Conservation (phyloP, 2,888 invertebrate genomes). For the Ditula angustiorana region DNA sequence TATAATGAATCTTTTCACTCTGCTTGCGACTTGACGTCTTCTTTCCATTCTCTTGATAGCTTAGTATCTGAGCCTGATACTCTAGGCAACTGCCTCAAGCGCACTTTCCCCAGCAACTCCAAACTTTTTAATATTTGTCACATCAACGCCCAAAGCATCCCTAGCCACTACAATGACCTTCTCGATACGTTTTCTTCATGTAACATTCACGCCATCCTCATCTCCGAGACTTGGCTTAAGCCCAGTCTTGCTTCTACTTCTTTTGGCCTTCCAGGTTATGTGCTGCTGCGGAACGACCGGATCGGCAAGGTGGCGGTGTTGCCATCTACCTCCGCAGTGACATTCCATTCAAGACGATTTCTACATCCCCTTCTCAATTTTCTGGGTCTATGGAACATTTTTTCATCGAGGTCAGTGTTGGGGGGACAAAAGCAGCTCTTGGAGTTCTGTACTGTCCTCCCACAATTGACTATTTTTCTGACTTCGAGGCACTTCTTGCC, state of each 20-base stretch:
- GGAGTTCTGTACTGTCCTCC: constrained; percentile 43
- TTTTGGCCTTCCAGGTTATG: constrained; percentile 3
- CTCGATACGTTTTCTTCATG: neutral
- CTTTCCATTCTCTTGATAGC: neutral
- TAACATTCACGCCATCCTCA: neutral
- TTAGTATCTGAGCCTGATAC: neutral
- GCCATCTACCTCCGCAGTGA: constrained; percentile 37
- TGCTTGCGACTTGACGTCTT: too few relatives aligned
- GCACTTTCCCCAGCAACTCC: neutral
- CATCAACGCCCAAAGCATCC: neutral
- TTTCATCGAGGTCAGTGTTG: constrained; percentile 27
- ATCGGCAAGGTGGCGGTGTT: constrained; percentile 38
- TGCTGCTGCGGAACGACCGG: constrained; percentile 5
- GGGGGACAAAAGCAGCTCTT: constrained; percentile 20
- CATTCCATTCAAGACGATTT: constrained; percentile 25
- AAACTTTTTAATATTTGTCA: neutral
- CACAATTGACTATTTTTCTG: constrained; percentile 32
- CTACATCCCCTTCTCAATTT: constrained; percentile 15
- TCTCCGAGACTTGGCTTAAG: neutral
- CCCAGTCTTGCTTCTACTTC: neutral
- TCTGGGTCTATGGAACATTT: constrained; percentile 28
- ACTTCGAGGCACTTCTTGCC: constrained; percentile 29
- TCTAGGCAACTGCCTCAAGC: neutral
- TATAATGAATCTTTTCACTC: too few relatives aligned
- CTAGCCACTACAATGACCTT: neutral